These are phyloP conservation scores for Pandemis cinnamomeana DNA, from an alignment of 2,888 invertebrate genomes.

Conservation along the genomic window DNA sequence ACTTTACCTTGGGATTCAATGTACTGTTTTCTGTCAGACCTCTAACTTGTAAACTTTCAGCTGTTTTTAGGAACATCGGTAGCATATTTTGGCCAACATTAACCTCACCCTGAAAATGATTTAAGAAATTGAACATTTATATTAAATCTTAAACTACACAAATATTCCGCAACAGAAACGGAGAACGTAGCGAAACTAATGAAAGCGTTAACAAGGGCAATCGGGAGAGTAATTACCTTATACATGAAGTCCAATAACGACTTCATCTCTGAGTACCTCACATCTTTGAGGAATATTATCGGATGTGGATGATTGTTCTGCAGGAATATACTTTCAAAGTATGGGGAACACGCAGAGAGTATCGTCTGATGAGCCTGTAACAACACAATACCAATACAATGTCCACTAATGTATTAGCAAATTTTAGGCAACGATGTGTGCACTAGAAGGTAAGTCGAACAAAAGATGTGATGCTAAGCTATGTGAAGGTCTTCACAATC, in stretches of 20 bases:
- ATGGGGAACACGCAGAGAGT: slow-evolving; percentile 96
- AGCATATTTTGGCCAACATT: slow-evolving; percentile 96
- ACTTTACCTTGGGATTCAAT: slow-evolving; percentile 82
- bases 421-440: slow-evolving; percentile 33
- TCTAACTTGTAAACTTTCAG: slow-evolving; percentile 94
- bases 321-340: slow-evolving; percentile 96
- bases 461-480: slow-evolving; percentile 61
- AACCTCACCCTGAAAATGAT: slow-evolving; percentile 87
- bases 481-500: slow-evolving; percentile 71
- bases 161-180: neutral
- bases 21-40: slow-evolving; percentile 95
- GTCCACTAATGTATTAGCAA: slow-evolving; percentile 18
- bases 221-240: slow-evolving; percentile 83
- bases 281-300: slow-evolving; percentile 96
- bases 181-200: neutral
- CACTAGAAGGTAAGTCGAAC: slow-evolving; percentile 52
- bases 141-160: neutral
- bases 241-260: slow-evolving; percentile 97
- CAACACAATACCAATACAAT: slow-evolving; percentile 51
- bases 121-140: slow-evolving; percentile 16
- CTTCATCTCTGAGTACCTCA: slow-evolving; percentile 94
- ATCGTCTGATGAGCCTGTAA: slow-evolving; percentile 96
- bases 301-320: slow-evolving; percentile 96
- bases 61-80: slow-evolving; percentile 95
- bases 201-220: neutral